Evolutionary conservation across 2,797 vertebrate species (phyloP).

Genomic region (Phyllotis vaccarum): DNA sequence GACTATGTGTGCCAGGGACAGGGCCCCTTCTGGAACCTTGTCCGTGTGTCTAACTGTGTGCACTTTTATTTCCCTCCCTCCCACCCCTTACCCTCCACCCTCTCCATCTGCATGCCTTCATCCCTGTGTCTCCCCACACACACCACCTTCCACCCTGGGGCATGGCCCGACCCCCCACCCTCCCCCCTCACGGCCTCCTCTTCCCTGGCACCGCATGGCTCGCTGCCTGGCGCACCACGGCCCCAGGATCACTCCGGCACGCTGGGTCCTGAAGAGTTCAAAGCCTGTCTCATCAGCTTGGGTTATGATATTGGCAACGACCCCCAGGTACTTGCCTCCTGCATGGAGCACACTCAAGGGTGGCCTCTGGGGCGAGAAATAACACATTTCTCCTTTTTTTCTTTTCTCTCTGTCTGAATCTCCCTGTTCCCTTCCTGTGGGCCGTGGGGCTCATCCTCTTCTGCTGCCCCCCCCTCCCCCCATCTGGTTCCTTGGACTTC

Average conservation of each 20-base stretch:
- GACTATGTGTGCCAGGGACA: conserved; percentile 80
- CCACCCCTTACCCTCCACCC: conserved; percentile 81
- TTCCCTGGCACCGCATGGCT: conserved; percentile 91
- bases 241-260: conserved; percentile 99
- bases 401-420: conserved; percentile 80
- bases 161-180: conserved; percentile 78
- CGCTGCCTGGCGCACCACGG: conserved; percentile 89
- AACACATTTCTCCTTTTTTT: conserved; percentile 89
- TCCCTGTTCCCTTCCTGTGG: conserved; percentile 72
- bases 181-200: conserved; percentile 86
- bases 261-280: conserved; percentile 99
- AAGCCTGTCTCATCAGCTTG: conserved; percentile 99
- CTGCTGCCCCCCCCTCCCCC: conserved; percentile 43
- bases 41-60: conserved; percentile 94
- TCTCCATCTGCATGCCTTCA: conserved; percentile 85
- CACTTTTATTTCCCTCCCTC: conserved; percentile 92
- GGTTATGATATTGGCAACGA: conserved; percentile 99
- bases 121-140: conserved; percentile 80
- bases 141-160: conserved; percentile 73
- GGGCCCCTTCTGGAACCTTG: conserved; percentile 85
- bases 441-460: conserved; percentile 73
- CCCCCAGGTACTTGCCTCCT: conserved; percentile 95
- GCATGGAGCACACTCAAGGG: conserved; percentile 86
- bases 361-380: conserved; percentile 87
- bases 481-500: conserved; percentile 24